These are phyloP conservation scores for Buphagus erythrorhynchus DNA, from an alignment of 2,797 vertebrate species.

Conservation along the genomic window DNA sequence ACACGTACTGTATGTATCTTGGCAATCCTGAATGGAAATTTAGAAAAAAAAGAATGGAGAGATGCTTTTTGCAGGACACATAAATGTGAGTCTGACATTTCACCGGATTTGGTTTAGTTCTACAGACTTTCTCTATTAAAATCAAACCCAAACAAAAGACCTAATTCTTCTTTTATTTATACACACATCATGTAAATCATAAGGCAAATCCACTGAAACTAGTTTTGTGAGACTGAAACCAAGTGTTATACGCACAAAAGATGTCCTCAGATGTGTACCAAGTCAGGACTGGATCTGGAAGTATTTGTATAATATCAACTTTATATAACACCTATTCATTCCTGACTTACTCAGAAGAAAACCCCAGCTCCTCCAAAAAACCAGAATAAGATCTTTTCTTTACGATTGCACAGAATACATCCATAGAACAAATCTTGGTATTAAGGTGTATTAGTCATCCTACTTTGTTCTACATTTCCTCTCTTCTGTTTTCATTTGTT, in stretches of 20 bases:
- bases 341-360: not conserved
- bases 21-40: not conserved
- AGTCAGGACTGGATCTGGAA: not conserved
- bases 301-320: not conserved
- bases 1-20: not conserved
- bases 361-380: not conserved
- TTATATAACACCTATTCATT: not conserved
- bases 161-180: not conserved
- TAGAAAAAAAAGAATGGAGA: not conserved
- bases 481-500: not conserved
- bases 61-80: not conserved
- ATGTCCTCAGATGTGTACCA: not conserved
- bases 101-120: not conserved
- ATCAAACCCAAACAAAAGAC: not conserved
- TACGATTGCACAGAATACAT: not conserved
- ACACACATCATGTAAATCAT: not conserved
- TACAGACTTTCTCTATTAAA: not conserved
- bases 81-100: not conserved
- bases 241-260: rapidly evolving
- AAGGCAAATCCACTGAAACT: not conserved
- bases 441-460: not conserved
- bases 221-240: not conserved
- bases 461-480: not conserved
- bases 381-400: not conserved
- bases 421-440: not conserved